A percentile compares a stretch with the other conserved stretches of the same genome.
phyloP scores from a whole-genome alignment of 1,140 invertebrate species.

The Sminthurides bifidus region DNA sequence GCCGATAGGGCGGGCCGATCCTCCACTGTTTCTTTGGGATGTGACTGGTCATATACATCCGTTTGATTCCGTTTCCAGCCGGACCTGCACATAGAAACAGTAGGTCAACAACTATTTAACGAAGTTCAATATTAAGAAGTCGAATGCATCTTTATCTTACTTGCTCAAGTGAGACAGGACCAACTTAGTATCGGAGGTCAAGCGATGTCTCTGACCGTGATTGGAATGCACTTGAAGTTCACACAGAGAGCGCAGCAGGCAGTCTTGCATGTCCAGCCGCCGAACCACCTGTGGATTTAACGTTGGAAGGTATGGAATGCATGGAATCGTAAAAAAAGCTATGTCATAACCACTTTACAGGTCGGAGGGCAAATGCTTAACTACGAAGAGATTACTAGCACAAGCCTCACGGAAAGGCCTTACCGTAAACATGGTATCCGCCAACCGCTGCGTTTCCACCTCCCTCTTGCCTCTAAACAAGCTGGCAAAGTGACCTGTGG shows the following conservation, averaged over 20 bases:
- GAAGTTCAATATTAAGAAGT: conserved; percentile 1
- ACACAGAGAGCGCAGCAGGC: conserved; percentile 26
- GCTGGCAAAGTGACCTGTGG: background rate
- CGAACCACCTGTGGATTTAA: conserved; percentile 23
- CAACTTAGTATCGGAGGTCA: conserved; percentile 27
- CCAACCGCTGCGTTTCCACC: conserved; percentile 24
- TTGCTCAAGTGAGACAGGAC: conserved; percentile 27
- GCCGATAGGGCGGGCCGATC: conserved; percentile 27
- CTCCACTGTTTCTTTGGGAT: conserved; percentile 19
- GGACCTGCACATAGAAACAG: conserved; percentile 14
- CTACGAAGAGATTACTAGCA: background rate
- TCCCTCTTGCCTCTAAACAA: background rate
- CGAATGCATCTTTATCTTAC: conserved; percentile 12
- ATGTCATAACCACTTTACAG: background rate
- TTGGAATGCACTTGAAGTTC: conserved; percentile 27
- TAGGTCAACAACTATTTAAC: background rate
- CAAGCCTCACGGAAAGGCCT: background rate
- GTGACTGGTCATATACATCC: conserved; percentile 4
- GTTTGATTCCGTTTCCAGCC: conserved; percentile 23
- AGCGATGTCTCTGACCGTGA: conserved; percentile 17
- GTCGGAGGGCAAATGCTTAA: background rate
- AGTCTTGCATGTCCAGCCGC: conserved; percentile 31
- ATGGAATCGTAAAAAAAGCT: conserved; percentile 1
- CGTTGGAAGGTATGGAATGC: background rate
- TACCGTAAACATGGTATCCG: conserved; percentile 32